These are phyloP conservation scores for Lasioglossum figueresi DNA, from an alignment of 2,888 invertebrate genomes.

Conservation along the genomic window DNA sequence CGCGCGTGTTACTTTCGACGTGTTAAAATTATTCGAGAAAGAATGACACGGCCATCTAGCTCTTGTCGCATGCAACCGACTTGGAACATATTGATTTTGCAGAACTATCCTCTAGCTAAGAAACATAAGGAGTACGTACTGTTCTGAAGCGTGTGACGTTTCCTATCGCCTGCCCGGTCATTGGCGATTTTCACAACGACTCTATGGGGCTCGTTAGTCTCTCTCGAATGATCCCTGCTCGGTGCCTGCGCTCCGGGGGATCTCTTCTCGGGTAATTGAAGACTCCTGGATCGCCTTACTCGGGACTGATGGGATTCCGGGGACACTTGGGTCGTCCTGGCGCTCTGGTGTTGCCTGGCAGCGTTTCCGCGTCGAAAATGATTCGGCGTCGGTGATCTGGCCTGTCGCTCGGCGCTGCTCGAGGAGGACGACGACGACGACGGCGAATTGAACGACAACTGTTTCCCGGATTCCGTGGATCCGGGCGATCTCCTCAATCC, in stretches of 20 bases:
- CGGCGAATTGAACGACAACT: slow-evolving; percentile 76
- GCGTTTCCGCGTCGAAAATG: slow-evolving; percentile 74
- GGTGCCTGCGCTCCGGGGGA: slow-evolving; percentile 83
- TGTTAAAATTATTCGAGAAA: too few species aligned
- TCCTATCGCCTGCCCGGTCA: slow-evolving; percentile 76
- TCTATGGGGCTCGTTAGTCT: slow-evolving; percentile 81
- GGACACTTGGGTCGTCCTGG: slow-evolving; percentile 74
- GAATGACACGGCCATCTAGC: too few species aligned
- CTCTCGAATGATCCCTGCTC: slow-evolving; percentile 82
- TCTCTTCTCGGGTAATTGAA: slow-evolving; percentile 87
- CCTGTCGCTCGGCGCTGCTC: slow-evolving; percentile 76
- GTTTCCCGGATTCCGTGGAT: slow-evolving; percentile 79
- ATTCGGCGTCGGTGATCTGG: slow-evolving; percentile 79
- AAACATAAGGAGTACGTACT: slow-evolving; percentile 72
- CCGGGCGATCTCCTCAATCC: slow-evolving; percentile 80
- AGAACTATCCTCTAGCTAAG: background rate
- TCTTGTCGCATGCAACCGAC: too few species aligned
- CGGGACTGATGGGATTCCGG: slow-evolving; percentile 80
- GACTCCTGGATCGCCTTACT: slow-evolving; percentile 86
- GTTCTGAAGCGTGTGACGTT: slow-evolving; percentile 77
- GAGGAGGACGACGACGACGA: slow-evolving; percentile 77
- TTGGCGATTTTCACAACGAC: slow-evolving; percentile 82
- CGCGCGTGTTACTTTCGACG: too few species aligned
- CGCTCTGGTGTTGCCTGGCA: slow-evolving; percentile 74
- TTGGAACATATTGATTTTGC: background rate